Conservation (phyloP, 2,888 invertebrate species). For the Nomada goodeniana region DNA sequence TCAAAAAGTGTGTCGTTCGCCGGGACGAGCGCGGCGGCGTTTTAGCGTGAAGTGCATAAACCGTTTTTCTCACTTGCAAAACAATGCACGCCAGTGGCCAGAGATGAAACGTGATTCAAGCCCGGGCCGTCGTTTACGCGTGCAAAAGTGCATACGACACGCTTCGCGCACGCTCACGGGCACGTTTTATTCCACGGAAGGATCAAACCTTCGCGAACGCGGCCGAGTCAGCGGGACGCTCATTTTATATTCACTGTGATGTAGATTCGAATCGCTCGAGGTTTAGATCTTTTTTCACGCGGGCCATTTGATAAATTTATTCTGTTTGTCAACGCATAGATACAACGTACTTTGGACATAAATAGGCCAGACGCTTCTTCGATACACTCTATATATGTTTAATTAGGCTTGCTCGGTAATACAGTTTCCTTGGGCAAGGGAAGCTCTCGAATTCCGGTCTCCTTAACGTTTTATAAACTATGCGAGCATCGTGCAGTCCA, state of each 20-base stretch:
- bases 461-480: background rate
- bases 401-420: too few species aligned
- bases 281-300: background rate
- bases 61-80: slow-evolving; percentile 32
- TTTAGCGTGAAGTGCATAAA: slow-evolving; percentile 36
- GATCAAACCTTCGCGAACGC: slow-evolving; percentile 2
- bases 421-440: background rate
- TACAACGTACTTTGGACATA: background rate
- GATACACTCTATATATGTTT: too few species aligned
- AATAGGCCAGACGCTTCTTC: background rate
- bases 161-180: background rate
- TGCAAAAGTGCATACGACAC: background rate
- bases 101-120: slow-evolving; percentile 25
- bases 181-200: background rate
- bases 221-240: background rate
- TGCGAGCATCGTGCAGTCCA: too few species aligned
- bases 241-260: background rate
- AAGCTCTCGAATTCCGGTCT: background rate
- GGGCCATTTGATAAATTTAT: slow-evolving; percentile 3
- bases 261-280: background rate
- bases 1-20: slow-evolving; percentile 29
- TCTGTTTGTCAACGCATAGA: background rate
- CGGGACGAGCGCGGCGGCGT: slow-evolving; percentile 16
- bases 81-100: slow-evolving; percentile 16
- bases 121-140: slow-evolving; percentile 23